Conservation (phyloP, 2,797 vertebrate species). For the Pseudochirops cupreus region DNA sequence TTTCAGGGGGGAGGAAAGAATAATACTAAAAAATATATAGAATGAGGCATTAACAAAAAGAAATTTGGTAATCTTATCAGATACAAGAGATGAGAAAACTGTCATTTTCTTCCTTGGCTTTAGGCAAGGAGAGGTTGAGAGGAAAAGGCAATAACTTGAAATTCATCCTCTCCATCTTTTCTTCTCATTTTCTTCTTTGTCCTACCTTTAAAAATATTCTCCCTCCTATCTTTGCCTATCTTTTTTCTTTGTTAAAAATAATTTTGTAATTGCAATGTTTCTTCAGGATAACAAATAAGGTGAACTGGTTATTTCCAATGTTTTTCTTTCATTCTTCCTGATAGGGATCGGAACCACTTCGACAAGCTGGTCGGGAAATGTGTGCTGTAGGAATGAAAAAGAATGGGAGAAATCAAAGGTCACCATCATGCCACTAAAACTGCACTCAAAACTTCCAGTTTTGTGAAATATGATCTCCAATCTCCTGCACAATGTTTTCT, state of each 20-base stretch:
- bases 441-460: constrained; percentile 13
- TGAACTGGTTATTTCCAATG: constrained; percentile 40
- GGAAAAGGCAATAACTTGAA: constrained; percentile 45
- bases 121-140: constrained; percentile 60
- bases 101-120: constrained; percentile 59
- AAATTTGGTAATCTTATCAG: constrained; percentile 64
- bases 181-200: neutral
- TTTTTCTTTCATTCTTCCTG: constrained; percentile 32
- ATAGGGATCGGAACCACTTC: constrained; percentile 52
- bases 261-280: neutral
- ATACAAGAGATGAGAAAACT: constrained; percentile 67
- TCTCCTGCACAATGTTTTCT: neutral
- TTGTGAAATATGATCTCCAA: constrained; percentile 17
- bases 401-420: neutral
- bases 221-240: neutral
- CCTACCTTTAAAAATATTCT: neutral
- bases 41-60: constrained; percentile 64
- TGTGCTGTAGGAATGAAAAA: constrained; percentile 41
- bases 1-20: constrained; percentile 53
- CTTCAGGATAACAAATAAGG: neutral
- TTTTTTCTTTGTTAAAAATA: constrained; percentile 41
- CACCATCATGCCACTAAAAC: neutral
- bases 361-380: constrained; percentile 45
- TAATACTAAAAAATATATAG: constrained; percentile 59
- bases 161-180: constrained; percentile 55